Percentiles rank a stretch among this genome's conserved stretches.
phyloP scores from a whole-genome alignment of 1,140 invertebrate species.

The Euglossa dilemma region DNA sequence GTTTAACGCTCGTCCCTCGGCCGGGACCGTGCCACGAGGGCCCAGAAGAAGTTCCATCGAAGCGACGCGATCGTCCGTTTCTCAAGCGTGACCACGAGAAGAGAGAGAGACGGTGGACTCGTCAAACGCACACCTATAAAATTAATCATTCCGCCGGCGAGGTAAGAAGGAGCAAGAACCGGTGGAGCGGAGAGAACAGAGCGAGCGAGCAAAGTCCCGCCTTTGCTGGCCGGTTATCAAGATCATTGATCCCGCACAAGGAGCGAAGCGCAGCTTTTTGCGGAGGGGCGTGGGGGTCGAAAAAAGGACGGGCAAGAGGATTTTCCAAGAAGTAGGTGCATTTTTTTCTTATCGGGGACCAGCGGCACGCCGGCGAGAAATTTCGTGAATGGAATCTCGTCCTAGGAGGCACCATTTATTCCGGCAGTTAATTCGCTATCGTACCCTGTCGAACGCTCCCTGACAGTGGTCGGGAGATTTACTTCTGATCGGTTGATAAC shows the following conservation, averaged over 20 bases:
- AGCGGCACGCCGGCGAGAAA: constrained; percentile 53
- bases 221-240: constrained; percentile 41
- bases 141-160: constrained; percentile 28
- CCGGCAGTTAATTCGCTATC: constrained; percentile 71
- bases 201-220: constrained; percentile 30
- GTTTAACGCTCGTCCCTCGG: not conserved
- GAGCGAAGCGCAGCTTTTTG: constrained; percentile 10
- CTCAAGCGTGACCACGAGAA: too few relatives aligned
- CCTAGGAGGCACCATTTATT: constrained; percentile 72
- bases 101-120: not conserved
- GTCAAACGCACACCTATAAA: constrained; percentile 27
- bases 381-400: constrained; percentile 70
- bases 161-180: not conserved
- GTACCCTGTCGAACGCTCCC: constrained; percentile 68
- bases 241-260: constrained; percentile 47
- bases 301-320: constrained; percentile 20
- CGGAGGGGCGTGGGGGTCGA: not conserved
- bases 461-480: constrained; percentile 68
- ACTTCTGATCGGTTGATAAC: constrained; percentile 71
- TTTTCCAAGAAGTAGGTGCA: constrained; percentile 48
- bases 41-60: not conserved
- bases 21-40: not conserved
- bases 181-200: not conserved
- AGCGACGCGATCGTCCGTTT: not conserved
- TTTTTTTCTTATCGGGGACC: constrained; percentile 49